Base-by-base conservation (phyloP, 2,888 invertebrate species). In the Dendrolimus pini region DNA sequence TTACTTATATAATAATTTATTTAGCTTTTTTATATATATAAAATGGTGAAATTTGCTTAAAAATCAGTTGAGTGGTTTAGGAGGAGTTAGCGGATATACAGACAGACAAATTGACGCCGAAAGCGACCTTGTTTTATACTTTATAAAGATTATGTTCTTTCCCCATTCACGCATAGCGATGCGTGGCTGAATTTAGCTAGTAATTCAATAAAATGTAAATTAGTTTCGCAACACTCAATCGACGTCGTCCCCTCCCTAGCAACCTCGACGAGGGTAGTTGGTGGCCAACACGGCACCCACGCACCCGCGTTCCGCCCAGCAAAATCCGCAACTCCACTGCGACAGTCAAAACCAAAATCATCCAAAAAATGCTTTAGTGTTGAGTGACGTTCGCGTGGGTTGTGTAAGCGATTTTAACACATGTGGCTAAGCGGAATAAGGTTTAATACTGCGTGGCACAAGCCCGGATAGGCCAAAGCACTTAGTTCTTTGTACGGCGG, bases 371-470 rank as follows among this genome's bases (percentile, higher is more conserved):
- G 47, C 47, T 47, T 9, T 47, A 47, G 47, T 47, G 47, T 47
- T 47, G 9, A 47, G 47, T 47, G 12, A 30, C 30, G 30, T 30
- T 12, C 47, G 47, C 47, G 47, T 47, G 12, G 47, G 9, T 47
- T 47, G 47, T 47, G 47, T 47, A 47, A 47, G 47, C 47, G 77
- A 82, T 78, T 82, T 72, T 84, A 78, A 88, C 89, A 85, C 89
- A 89, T 89, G 89, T 89, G 85, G 89, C 85, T 71, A 70, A 78
- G 75, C 64, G 84, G 83, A 66, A 82, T 85, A 84, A 81, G 84
- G 82, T 89, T 86, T 76, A 78, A 83, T 79, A 84, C 81, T 65
- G 89, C 86, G 80, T 89, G 89, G 89, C 87, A 84, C 69, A 86
- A 85, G 85, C 89, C 89, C 69, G 89, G 88, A 78, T 89, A 89